Evolutionary conservation across 2,113 vertebrate genomes (phyloP), one percentile per base, ranked within the genome.

Genomic region (Siphamia tubifer): DNA sequence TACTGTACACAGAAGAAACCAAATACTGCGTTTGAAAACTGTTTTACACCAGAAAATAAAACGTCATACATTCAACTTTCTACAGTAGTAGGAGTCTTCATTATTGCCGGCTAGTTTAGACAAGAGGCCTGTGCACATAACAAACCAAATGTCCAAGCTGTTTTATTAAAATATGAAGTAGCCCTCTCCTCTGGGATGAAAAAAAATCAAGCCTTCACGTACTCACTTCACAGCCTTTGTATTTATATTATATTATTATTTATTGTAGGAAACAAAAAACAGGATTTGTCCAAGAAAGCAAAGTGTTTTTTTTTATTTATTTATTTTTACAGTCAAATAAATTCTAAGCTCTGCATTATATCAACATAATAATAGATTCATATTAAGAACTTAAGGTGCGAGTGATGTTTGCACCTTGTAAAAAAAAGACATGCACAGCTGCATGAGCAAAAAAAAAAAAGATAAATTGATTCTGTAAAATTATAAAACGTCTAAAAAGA

Each of bases 61-160:
- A 67, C 35, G 54, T 19, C 42, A 43, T 43, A 86, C 78, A 80
- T 79, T 84, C 74, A 61, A 19, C 51, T 25, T 64, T 55, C 31
- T 72, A 67, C 63, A 70, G 36, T 12, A 44, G 55, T n/a, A 40
- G 25, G 55, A 79, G 66, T 52, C 8, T 45, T 40, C n/a, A 52
- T 86, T 88, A 84, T 87, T 86, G 85, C 83, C 64, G 2, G 30
- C 62, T 47, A 51, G 28, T 61, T 24, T 15, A 30, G 32, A 70
- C 39, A 35, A 31, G 19, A 57, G 11, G 15, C 9, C 6, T 4
- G 8, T 30, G 38, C 28, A 44, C 64, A 44, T 44, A 13, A 28
- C 17, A 39, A 55, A 55, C 24, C 53, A 30, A 15, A 24, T 28
- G 47, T 60, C 42, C 49, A 58, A 44, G 24, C 43, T 15, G 24